Percentiles rank a stretch among this genome's conserved stretches.
These are phyloP conservation scores for Drosophila mojavensis DNA, from an alignment of 1,140 invertebrate genomes.

Conservation along the genomic window DNA sequence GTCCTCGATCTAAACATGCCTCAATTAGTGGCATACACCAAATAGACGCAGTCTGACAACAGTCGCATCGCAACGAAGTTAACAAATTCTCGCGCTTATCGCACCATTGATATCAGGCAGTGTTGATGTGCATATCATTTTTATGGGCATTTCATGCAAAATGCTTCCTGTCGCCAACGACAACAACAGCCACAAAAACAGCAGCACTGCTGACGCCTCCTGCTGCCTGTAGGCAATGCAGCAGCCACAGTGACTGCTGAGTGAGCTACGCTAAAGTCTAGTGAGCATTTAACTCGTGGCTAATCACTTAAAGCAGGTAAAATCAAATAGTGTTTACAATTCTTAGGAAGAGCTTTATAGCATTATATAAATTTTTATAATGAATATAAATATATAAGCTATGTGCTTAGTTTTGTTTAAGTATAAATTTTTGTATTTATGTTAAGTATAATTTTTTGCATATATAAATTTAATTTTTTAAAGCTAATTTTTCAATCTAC, in stretches of 20 bases:
- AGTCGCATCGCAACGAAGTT: slow-evolving; percentile 29
- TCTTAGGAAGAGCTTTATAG: background rate
- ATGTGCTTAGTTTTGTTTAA: no score
- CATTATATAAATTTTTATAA: no score
- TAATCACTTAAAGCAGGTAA: no score
- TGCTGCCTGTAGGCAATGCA: background rate
- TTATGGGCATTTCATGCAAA: slow-evolving; percentile 82
- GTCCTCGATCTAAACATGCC: slow-evolving; percentile 31
- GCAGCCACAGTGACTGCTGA: background rate
- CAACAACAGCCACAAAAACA: slow-evolving; percentile 19
- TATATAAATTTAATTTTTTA: no score
- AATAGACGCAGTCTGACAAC: background rate
- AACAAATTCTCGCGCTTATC: slow-evolving; percentile 67
- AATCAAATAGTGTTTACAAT: no score
- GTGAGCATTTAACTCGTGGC: no score
- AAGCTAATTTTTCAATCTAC: no score
- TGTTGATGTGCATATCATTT: slow-evolving; percentile 79
- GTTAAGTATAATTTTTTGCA: no score
- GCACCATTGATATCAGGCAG: slow-evolving; percentile 61
- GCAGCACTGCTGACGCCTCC: slow-evolving; percentile 7
- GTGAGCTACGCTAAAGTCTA: slow-evolving; percentile 4
- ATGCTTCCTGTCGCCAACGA: slow-evolving; percentile 63
- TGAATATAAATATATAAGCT: no score
- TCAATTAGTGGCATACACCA: slow-evolving; percentile 23
- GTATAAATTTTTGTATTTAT: no score